Evolutionary conservation across 2,113 vertebrate genomes (phyloP).

Genomic region (Paradoxurus hermaphroditus): DNA sequence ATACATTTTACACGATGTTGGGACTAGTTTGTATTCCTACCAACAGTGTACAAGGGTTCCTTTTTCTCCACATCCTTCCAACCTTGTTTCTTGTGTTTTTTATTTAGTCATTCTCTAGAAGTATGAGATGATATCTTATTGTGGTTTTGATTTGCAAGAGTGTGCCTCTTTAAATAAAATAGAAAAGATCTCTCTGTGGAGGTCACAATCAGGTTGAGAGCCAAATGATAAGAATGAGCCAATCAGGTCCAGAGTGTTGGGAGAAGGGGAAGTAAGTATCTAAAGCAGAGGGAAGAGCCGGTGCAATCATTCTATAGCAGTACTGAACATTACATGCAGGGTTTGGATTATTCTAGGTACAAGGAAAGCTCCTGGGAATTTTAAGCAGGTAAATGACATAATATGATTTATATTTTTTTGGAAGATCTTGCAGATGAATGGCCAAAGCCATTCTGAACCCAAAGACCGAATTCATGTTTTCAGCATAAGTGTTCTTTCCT

Average conservation of each 20-base stretch:
- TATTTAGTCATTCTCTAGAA: neutral
- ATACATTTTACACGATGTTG: neutral
- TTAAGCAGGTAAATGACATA: slow-evolving; percentile 9
- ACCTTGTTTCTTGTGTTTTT: neutral
- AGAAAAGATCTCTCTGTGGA: neutral
- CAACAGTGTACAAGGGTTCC: neutral
- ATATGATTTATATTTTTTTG: neutral
- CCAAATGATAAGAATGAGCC: neutral
- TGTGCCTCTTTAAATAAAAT: neutral
- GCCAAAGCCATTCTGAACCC: neutral
- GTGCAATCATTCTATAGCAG: neutral
- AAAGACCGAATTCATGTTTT: slow-evolving; percentile 11
- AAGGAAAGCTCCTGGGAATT: neutral
- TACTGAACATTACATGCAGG: neutral
- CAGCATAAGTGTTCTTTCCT: neutral
- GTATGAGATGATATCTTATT: neutral
- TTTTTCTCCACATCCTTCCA: neutral
- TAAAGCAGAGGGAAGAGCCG: neutral
- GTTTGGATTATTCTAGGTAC: neutral
- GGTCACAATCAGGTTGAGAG: neutral
- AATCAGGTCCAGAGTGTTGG: neutral
- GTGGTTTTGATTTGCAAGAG: neutral
- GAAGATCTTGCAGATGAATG: neutral
- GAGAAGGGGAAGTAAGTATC: neutral
- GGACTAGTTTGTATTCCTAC: neutral